Base-by-base conservation (phyloP, 2,113 vertebrate genomes). In the Eulacestoma nigropectus region DNA sequence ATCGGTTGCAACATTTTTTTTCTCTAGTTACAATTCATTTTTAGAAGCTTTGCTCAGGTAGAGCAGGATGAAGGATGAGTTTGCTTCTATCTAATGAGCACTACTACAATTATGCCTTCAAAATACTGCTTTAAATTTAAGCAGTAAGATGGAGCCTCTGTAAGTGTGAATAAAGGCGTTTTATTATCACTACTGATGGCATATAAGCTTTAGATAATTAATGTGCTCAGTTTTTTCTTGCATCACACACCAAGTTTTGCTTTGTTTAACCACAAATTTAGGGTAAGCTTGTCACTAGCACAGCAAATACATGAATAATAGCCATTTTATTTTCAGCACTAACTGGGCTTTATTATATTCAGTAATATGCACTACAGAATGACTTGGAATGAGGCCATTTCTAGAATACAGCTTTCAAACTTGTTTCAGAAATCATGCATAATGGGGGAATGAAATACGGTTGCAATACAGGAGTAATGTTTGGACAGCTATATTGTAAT, bases 371-470 rank as follows among this genome's bases (percentile, higher is more conserved):
- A 77, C 57, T n/a, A 56, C 53, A 90, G 60, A 81, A 73, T 55
- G 59, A 90, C 25, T 88, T 92, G 90, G 47, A 95, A 84, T 64
- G 37, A 86, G 89, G 83, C 86, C 69, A 88, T 92, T 92, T 95
- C 39, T 52, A 67, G 56, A 70, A 29, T 18, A 81, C 32, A 44
- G 26, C 85, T 96, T 81, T 92, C 75, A 93, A 88, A 84, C 22
- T 80, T 70, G 57, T 88, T 88, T 93, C 93, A 86, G 72, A 95
- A 96, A 81, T 88, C 65, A 53, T 64, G 42, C 29, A 37, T 86
- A 86, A 88, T 86, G 44, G 20, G 20, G 41, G 22, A 81, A 86
- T 75, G 92, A 96, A 93, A 92, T 88, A 64, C 0, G 0, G 68
- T 86, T 93, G 30, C 30, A 42, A 63, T 84, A 80, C 33, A 41